These are phyloP conservation scores for Mya arenaria DNA, from an alignment of 1,140 invertebrate genomes.

Conservation along the genomic window DNA sequence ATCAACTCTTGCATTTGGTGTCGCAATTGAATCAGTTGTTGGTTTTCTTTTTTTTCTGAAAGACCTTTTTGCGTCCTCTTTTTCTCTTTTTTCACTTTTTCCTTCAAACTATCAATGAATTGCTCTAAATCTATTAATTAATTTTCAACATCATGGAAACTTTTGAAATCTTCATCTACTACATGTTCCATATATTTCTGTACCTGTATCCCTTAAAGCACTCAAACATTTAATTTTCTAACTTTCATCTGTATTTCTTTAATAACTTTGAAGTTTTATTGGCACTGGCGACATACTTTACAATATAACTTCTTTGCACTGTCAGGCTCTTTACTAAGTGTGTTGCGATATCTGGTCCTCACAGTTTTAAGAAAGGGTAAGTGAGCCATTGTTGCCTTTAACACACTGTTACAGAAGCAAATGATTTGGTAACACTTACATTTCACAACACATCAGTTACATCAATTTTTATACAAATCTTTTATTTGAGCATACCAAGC, in stretches of 20 bases:
- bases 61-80: neutral
- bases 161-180: conserved; percentile 3
- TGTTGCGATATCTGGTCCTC: neutral
- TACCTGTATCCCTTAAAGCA: neutral
- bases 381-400: too few species aligned
- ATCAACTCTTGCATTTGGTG: neutral
- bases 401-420: too few species aligned
- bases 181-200: neutral
- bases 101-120: too few species aligned
- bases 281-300: neutral
- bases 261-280: neutral
- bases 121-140: neutral
- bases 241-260: neutral
- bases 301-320: neutral
- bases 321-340: neutral
- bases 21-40: neutral
- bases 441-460: too few species aligned
- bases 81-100: neutral
- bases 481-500: too few species aligned
- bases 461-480: too few species aligned
- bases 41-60: neutral
- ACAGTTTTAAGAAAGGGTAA: neutral
- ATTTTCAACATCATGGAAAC: neutral
- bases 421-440: too few species aligned
- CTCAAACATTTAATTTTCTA: neutral